These are phyloP conservation scores for Lycaena phlaeas DNA, from an alignment of 2,888 invertebrate species.

Conservation along the genomic window DNA sequence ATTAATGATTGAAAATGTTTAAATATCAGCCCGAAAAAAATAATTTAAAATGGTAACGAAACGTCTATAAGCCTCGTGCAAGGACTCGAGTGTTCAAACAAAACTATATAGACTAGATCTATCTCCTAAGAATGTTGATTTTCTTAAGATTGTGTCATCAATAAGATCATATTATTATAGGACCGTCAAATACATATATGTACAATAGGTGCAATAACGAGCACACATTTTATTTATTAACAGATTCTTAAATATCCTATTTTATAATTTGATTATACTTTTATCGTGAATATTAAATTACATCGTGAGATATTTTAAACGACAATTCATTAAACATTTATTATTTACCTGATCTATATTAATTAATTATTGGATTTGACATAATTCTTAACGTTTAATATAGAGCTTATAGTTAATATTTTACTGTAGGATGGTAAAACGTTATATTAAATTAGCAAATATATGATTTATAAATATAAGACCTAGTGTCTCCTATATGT, in stretches of 20 bases:
- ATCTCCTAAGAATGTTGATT: neutral
- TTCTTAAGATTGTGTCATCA: neutral
- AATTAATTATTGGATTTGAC: slow-evolving; percentile 9
- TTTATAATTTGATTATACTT: neutral
- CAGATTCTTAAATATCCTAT: too few species aligned
- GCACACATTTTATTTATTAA: too few species aligned
- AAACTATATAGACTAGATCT: slow-evolving; percentile 1
- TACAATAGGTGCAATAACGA: too few species aligned
- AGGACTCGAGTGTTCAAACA: neutral
- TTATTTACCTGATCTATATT: slow-evolving; percentile 19
- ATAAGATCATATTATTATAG: too few species aligned
- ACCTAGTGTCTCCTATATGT: slow-evolving; percentile 1
- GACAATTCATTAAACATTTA: slow-evolving; percentile 13
- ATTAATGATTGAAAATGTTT: neutral
- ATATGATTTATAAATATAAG: neutral
- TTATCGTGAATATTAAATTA: neutral
- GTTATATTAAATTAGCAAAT: neutral
- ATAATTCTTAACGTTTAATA: neutral
- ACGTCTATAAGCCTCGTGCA: neutral
- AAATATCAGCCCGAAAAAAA: neutral
- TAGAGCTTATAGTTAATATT: neutral
- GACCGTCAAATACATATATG: too few species aligned
- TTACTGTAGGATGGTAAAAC: neutral
- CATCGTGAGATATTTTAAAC: neutral
- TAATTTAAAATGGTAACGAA: neutral